Evolutionary conservation across 2,797 vertebrate genomes (phyloP), one percentile per base, ranked within the genome.

Genomic region (Gouania willdenowi): DNA sequence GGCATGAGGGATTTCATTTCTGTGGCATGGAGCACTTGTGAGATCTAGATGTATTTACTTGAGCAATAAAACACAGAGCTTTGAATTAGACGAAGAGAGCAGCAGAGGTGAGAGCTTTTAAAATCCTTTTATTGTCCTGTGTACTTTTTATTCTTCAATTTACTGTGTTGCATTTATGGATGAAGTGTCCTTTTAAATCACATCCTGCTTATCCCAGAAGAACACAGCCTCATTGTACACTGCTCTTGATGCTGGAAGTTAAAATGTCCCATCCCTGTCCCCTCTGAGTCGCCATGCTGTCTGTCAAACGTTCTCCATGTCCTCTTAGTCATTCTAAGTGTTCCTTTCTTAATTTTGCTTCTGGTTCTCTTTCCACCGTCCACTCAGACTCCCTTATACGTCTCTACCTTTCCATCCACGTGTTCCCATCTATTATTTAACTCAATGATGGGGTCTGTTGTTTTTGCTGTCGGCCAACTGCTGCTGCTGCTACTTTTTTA

Each of bases 341-440:
- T 34, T 6, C 47, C 18, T 6, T 8, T 18, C 3, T 4, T 32
- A 45, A 26, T 22, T 18, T 45, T 44, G 31, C 44, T 27, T 5
- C 42, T 33, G 38, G 22, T 8, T 54, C 50, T 58, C 41, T 59
- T 31, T 66, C 9, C 21, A 37, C 38, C 4, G 8, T 59, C 23
- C n/a, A 33, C 41, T 20, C 6, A 39, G 23, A 18, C 43, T 27
- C 34, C 31, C 46, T 49, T 40, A 31, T 35, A 25, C 35, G 44
- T 14, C 22, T 43, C 43, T 23, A 20, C 28, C 40, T 33, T 33
- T 39, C 50, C 41, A 30, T 53, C 43, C 30, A 27, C 36, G 16
- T n/a, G 11, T 29, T 26, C 13, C 43, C 51, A 85, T 87, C 71
- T 81, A 87, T 87, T 86, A 87, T 87, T 85, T 55, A 88, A 42